phyloP scores from a whole-genome alignment of 1,140 invertebrate genomes.

The Polyergus mexicanus region DNA sequence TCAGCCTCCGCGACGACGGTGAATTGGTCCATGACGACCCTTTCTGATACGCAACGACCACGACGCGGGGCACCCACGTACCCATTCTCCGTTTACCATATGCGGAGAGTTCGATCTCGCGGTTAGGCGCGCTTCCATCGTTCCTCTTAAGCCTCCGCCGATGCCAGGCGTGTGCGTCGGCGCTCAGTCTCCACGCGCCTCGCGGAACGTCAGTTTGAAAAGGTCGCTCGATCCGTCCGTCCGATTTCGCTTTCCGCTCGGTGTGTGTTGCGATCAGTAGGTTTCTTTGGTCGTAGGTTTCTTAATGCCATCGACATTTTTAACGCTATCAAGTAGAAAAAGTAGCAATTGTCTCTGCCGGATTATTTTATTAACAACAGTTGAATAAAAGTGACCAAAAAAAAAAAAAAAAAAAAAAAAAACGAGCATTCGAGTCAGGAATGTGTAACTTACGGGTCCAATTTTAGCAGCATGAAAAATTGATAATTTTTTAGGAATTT shows the following conservation, averaged over 20 bases:
- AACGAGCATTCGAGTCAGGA: too few relatives aligned
- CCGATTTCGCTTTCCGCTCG: slow-evolving; percentile 38
- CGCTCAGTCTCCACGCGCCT: slow-evolving; percentile 78
- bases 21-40: slow-evolving; percentile 60
- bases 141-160: slow-evolving; percentile 72
- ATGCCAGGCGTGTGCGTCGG: slow-evolving; percentile 70
- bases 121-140: slow-evolving; percentile 65
- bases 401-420: too few relatives aligned
- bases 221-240: slow-evolving; percentile 56
- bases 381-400: background rate
- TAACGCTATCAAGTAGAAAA: background rate
- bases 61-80: slow-evolving; percentile 82
- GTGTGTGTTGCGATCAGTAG: background rate
- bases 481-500: too few relatives aligned
- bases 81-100: slow-evolving; percentile 81
- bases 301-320: background rate
- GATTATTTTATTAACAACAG: background rate
- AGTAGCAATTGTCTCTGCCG: background rate
- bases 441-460: too few relatives aligned
- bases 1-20: background rate
- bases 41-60: slow-evolving; percentile 65
- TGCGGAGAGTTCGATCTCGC: slow-evolving; percentile 80
- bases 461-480: too few relatives aligned
- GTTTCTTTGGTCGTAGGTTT: background rate
- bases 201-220: slow-evolving; percentile 74